A percentile compares a stretch with the other conserved stretches of the same genome.
Conservation (phyloP, 1,140 invertebrate species). For the Drosophila baimaii region DNA sequence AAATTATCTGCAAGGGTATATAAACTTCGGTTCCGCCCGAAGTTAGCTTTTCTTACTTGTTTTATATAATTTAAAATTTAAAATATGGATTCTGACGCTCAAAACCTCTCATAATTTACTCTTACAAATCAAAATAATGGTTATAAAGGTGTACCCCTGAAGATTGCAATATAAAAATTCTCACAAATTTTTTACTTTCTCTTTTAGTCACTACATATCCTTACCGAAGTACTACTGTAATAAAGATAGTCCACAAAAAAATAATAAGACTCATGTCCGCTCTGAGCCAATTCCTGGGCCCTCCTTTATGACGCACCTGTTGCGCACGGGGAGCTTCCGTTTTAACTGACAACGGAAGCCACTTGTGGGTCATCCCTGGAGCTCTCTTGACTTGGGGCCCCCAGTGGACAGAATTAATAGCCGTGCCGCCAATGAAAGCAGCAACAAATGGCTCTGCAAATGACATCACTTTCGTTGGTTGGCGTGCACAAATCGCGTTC, state of each 20-base stretch:
- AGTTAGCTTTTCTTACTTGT: too few relatives aligned
- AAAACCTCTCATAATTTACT: too few relatives aligned
- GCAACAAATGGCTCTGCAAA: conserved; percentile 40
- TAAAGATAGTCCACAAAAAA: background rate
- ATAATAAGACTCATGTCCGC: conserved; percentile 2
- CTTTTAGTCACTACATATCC: background rate
- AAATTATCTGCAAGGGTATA: too few relatives aligned
- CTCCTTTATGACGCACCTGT: conserved; percentile 33
- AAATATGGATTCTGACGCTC: too few relatives aligned
- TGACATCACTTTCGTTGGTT: conserved; percentile 60
- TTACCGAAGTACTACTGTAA: background rate
- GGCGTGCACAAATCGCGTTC: conserved; percentile 54
- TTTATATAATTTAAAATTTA: too few relatives aligned
- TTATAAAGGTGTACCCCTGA: too few relatives aligned
- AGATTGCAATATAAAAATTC: too few relatives aligned
- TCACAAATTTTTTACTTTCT: background rate
- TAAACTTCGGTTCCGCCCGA: too few relatives aligned
- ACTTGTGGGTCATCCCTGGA: conserved; percentile 41
- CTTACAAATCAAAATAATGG: too few relatives aligned
- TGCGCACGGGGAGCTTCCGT: conserved; percentile 25
- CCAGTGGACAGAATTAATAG: conserved; percentile 15
- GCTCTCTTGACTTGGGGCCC: conserved; percentile 1
- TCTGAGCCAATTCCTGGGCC: conserved; percentile 10
- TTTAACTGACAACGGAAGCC: conserved; percentile 37
- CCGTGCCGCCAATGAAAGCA: conserved; percentile 34